Evolutionary conservation across 2,888 invertebrate genomes (phyloP).

Genomic region (Melinaea menophilus): DNA sequence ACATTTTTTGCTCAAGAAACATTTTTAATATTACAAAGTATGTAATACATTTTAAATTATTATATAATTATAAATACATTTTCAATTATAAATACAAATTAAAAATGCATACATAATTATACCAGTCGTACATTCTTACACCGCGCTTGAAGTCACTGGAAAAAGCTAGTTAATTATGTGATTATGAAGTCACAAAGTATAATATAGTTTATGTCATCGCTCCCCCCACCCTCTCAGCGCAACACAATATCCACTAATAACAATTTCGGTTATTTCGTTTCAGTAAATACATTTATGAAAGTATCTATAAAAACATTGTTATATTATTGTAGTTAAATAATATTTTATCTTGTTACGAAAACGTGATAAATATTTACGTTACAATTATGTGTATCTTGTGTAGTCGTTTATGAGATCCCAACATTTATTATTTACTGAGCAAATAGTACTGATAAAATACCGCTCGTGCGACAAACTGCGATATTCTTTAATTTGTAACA

Average conservation of each 20-base stretch:
- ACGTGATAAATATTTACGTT: constrained; percentile 20
- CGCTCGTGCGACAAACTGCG: constrained; percentile 62
- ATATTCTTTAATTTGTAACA: constrained; percentile 33
- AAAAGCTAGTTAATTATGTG: too few species aligned
- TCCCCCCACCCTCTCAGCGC: too few species aligned
- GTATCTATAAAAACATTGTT: neutral
- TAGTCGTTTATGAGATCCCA: constrained; percentile 29
- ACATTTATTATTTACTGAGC: constrained; percentile 54
- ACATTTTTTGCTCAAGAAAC: neutral
- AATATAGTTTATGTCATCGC: too few species aligned
- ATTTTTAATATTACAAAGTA: neutral
- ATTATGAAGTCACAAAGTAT: too few species aligned
- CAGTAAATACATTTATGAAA: too few species aligned
- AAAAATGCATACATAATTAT: too few species aligned
- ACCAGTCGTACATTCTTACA: too few species aligned
- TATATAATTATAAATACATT: neutral
- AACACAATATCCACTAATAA: too few species aligned
- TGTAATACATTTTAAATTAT: constrained; percentile 5
- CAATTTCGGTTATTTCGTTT: too few species aligned
- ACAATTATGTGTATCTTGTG: constrained; percentile 21
- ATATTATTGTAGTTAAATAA: neutral
- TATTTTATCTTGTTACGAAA: constrained; percentile 10
- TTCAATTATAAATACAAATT: too few species aligned
- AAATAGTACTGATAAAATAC: constrained; percentile 59
- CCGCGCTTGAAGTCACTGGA: too few species aligned